Percentiles rank a stretch among this genome's conserved stretches.
These are phyloP conservation scores for Xylota sylvarum DNA, from an alignment of 2,888 invertebrate genomes.

Conservation along the genomic window DNA sequence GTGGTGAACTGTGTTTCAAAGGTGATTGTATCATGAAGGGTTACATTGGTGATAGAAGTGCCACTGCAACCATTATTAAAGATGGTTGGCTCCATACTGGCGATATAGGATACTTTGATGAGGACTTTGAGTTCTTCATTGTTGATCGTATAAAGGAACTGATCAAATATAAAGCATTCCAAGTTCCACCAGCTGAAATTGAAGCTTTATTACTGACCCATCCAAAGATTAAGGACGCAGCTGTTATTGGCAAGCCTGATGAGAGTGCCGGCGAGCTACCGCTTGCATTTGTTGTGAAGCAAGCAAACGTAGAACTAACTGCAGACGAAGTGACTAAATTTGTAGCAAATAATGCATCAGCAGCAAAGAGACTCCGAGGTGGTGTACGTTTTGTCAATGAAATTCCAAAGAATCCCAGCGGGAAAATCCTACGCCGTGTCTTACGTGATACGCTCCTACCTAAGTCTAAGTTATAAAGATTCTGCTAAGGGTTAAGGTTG, in stretches of 20 bases:
- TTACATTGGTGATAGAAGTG: conserved; percentile 91
- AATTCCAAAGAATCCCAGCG: conserved; percentile 91
- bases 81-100: conserved; percentile 86
- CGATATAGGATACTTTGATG: conserved; percentile 92
- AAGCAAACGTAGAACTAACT: conserved; percentile 85
- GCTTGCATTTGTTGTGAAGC: conserved; percentile 90
- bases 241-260: conserved; percentile 92
- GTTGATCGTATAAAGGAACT: conserved; percentile 95
- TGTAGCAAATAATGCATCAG: conserved; percentile 87
- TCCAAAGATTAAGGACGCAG: conserved; percentile 90
- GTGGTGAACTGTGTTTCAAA: conserved; percentile 94
- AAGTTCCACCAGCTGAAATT: conserved; percentile 95
- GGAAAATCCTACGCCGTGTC: conserved; percentile 91
- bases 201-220: conserved; percentile 91
- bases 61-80: conserved; percentile 87
- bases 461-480: conserved; percentile 83
- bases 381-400: conserved; percentile 90
- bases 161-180: conserved; percentile 95
- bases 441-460: conserved; percentile 81
- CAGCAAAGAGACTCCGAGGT: conserved; percentile 90
- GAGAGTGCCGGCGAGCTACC: conserved; percentile 91
- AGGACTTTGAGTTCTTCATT: conserved; percentile 91
- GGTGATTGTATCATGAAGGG: conserved; percentile 94
- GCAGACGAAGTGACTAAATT: conserved; percentile 87
- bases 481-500: not conserved